Evolutionary conservation across 2,797 vertebrate genomes (phyloP), one percentile per base, ranked within the genome.

Genomic region (Taeniopygia guttata): DNA sequence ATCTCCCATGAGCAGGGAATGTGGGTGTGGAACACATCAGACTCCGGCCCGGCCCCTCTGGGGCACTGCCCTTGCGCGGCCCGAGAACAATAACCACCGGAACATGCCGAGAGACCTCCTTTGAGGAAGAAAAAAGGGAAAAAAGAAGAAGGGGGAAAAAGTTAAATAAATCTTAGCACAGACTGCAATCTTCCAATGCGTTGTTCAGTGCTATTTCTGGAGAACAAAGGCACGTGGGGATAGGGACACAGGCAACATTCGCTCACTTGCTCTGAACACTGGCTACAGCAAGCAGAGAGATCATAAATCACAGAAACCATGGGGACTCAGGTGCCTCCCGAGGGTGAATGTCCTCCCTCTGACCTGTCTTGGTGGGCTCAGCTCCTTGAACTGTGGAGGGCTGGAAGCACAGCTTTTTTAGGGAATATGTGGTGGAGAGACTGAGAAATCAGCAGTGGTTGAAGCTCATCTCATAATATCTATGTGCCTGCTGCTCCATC

Each of bases 1-100:
- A 49, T 97, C 92, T 92, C 94, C 94, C 93, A 95, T 89, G 36
- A n/a, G 76, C 12, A 38, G 96, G 94, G 96, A 97, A 97, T 97
- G 95, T 94, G 97, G 97, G 97, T 97, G 97, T 96, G 96, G 95
- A 92, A 63, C 26, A 1, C 0, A 3, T 67, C 16, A 19, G 93
- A 86, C 96, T 97, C 87, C 94, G 82, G 70, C 67, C 67, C 66
- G 2, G 68, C 72, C 84, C 59, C 94, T 93, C 62, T 87, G 88
- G 89, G 86, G 72, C 86, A 58, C 91, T 84, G 92, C 91, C 49
- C 36, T 92, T 68, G 78, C 5, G 0, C 1, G 0, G 75, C 40
- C 25, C 1, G 4, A 93, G 92, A 94, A 91, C 76, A 93, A 90
- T 91, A 86, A 79, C 76, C 54, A 49, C 48, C 0, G 7, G 80